Percentiles rank a stretch among this genome's conserved stretches.
Evolutionary conservation across 2,113 vertebrate genomes (phyloP).

Genomic region (Phaethon lepturus): DNA sequence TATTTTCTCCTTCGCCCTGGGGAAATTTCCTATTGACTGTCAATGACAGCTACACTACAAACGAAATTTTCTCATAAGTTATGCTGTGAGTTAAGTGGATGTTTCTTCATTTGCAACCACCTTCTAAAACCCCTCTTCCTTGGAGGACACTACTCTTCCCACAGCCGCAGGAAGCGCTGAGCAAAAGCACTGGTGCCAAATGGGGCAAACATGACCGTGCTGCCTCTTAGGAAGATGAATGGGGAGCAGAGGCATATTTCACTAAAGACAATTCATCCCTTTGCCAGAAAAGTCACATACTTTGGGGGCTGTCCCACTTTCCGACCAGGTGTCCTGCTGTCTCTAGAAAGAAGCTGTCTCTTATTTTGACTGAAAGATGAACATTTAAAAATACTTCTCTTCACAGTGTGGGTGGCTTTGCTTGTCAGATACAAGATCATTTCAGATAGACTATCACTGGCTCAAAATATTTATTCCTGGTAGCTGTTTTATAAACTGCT

Average conservation of each 20-base stretch:
- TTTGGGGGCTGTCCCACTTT: not conserved
- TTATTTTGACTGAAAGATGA: not conserved
- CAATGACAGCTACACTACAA: not conserved
- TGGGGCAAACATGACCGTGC: rapidly evolving
- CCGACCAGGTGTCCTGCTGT: not conserved
- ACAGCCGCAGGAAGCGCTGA: not conserved
- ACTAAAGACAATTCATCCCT: not conserved
- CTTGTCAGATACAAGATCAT: not conserved
- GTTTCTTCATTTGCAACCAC: not conserved
- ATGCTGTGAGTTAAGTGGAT: not conserved
- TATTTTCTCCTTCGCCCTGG: not conserved
- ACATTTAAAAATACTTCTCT: not conserved
- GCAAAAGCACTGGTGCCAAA: not conserved
- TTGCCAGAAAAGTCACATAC: not conserved
- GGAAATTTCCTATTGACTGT: not conserved
- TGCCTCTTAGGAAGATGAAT: not conserved
- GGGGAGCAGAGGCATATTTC: not conserved
- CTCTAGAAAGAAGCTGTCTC: not conserved
- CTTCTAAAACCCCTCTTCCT: not conserved
- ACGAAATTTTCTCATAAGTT: not conserved
- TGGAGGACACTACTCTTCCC: not conserved
- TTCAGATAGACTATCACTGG: not conserved
- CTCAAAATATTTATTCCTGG: not conserved
- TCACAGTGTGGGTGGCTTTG: not conserved
- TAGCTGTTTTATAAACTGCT: not conserved